phyloP scores from a whole-genome alignment of 1,140 invertebrate genomes.

The Drosophila sechellia region DNA sequence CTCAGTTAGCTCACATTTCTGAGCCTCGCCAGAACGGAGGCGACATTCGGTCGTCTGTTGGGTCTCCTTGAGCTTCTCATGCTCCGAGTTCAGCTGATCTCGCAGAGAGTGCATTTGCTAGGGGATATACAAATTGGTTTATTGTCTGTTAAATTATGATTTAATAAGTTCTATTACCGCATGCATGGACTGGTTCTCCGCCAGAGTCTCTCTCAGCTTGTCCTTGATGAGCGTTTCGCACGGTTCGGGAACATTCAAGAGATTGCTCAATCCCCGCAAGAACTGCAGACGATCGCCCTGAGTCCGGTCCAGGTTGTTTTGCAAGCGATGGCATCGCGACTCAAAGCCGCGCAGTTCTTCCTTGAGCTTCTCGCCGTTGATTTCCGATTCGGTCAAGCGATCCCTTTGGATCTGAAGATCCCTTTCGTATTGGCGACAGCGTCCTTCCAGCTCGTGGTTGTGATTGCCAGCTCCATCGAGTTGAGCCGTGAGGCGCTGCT shows the following conservation, averaged over 20 bases:
- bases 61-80: constrained; percentile 87
- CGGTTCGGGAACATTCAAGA: constrained; percentile 86
- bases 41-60: constrained; percentile 87
- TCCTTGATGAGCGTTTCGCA: constrained; percentile 91
- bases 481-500: constrained; percentile 75
- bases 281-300: constrained; percentile 81
- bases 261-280: constrained; percentile 65
- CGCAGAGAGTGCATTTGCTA: constrained; percentile 90
- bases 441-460: constrained; percentile 77
- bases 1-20: constrained; percentile 88
- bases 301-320: constrained; percentile 76
- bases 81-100: constrained; percentile 88
- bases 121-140: not conserved
- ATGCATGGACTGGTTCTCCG: constrained; percentile 90
- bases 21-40: constrained; percentile 88
- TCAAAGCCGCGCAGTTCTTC: constrained; percentile 83
- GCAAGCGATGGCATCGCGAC: constrained; percentile 80
- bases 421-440: constrained; percentile 77
- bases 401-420: constrained; percentile 79
- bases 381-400: constrained; percentile 79
- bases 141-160: not conserved
- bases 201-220: constrained; percentile 89
- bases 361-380: constrained; percentile 79
- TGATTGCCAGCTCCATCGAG: constrained; percentile 75
- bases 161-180: constrained; percentile 85